These are phyloP conservation scores for Carterocephalus palaemon DNA, from an alignment of 2,888 invertebrate genomes.

Conservation along the genomic window DNA sequence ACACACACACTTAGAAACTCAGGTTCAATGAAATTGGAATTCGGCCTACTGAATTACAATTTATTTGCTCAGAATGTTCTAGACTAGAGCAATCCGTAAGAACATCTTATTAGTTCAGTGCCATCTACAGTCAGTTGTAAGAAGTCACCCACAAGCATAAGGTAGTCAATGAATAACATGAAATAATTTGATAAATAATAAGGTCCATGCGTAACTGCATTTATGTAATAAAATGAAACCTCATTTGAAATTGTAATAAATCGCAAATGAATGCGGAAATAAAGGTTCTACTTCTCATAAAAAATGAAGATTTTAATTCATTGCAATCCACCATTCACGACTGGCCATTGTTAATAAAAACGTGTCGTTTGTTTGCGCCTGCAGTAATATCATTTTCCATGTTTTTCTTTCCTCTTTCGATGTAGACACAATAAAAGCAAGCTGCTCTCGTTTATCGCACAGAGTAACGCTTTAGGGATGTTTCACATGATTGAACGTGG, in stretches of 20 bases:
- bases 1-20: no score
- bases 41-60: no score
- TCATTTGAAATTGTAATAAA: slow-evolving; percentile 2
- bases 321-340: slow-evolving; percentile 9
- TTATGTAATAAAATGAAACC: neutral
- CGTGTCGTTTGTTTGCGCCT: slow-evolving; percentile 19
- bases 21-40: no score
- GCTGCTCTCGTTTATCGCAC: slow-evolving; percentile 65
- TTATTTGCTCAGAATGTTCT: no score
- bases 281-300: slow-evolving; percentile 3
- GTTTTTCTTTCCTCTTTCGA: slow-evolving; percentile 58
- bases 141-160: no score
- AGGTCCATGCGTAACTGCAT: no score
- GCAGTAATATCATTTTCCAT: slow-evolving; percentile 52
- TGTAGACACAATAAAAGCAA: slow-evolving; percentile 71
- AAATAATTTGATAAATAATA: no score
- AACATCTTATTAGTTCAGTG: no score
- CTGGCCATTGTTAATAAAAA: slow-evolving; percentile 18
- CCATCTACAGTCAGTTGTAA: no score
- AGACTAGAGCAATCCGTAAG: no score
- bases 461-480: slow-evolving; percentile 39
- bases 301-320: slow-evolving; percentile 15
- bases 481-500: no score
- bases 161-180: no score
- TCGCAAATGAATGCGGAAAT: slow-evolving; percentile 2